Evolutionary conservation across 2,797 vertebrate genomes (phyloP).

Genomic region (Aselliscus stoliczkanus): DNA sequence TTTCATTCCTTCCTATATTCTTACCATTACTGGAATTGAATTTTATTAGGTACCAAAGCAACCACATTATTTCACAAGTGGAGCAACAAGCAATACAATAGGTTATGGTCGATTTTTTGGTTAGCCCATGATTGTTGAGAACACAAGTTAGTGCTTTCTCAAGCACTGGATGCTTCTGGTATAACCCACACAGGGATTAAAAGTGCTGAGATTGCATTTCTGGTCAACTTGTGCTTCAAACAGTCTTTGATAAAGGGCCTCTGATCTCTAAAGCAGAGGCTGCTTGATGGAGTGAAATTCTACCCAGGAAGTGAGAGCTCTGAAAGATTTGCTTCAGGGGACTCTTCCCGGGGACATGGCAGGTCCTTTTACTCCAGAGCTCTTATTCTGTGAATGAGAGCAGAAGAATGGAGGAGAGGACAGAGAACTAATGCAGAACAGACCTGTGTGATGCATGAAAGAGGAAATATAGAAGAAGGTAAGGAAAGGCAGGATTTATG

Average conservation of each 20-base stretch:
- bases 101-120: constrained; percentile 9
- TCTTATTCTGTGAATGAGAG: not conserved
- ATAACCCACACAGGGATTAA: not conserved
- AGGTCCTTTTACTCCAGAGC: not conserved
- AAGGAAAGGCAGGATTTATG: not conserved
- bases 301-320: constrained; percentile 13
- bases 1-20: constrained; percentile 35
- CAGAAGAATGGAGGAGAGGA: not conserved
- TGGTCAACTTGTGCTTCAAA: not conserved
- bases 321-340: not conserved
- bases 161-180: not conserved
- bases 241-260: constrained; percentile 25
- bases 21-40: constrained; percentile 4
- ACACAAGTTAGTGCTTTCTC: constrained; percentile 35
- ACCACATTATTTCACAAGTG: not conserved
- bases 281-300: not conserved
- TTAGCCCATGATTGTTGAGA: constrained; percentile 29
- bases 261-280: not conserved
- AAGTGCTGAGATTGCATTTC: constrained; percentile 23
- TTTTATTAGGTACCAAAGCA: not conserved
- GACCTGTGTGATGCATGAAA: not conserved
- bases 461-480: not conserved
- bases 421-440: not conserved
- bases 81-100: not conserved
- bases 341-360: not conserved